Evolutionary conservation across 2,797 vertebrate species (phyloP).

Genomic region (Spinus pinus): DNA sequence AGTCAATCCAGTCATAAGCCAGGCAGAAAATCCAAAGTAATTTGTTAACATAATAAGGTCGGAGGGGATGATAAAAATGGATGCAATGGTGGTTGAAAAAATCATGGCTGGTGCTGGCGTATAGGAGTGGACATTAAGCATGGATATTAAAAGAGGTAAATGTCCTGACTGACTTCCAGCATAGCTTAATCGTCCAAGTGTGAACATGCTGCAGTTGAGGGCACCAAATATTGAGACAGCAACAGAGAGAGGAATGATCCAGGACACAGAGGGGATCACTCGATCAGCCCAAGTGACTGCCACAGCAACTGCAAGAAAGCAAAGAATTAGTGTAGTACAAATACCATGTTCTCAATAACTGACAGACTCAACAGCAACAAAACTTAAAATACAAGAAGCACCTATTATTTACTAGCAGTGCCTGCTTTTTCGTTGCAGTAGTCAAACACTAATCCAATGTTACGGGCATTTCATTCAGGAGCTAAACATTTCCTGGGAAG

Average conservation of each 20-base stretch:
- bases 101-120: constrained; percentile 74
- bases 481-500: not conserved
- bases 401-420: not conserved
- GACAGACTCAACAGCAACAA: not conserved
- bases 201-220: constrained; percentile 70
- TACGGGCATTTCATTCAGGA: not conserved
- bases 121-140: constrained; percentile 71
- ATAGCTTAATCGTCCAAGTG: constrained; percentile 67
- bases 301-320: constrained; percentile 72
- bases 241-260: constrained; percentile 73
- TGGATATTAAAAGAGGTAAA: constrained; percentile 70
- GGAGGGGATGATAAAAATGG: constrained; percentile 72
- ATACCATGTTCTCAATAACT: not conserved
- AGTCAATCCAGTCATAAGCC: constrained; percentile 68
- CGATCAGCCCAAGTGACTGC: constrained; percentile 75
- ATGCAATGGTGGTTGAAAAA: constrained; percentile 67
- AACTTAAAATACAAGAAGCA: not conserved
- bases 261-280: constrained; percentile 71
- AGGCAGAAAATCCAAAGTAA: constrained; percentile 68
- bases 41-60: constrained; percentile 72
- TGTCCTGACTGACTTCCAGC: constrained; percentile 74
- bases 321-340: not conserved
- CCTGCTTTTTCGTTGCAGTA: not conserved
- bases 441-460: not conserved
- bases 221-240: constrained; percentile 71